Evolutionary conservation across 2,888 invertebrate genomes (phyloP).

Genomic region (Pollenia angustigena): DNA sequence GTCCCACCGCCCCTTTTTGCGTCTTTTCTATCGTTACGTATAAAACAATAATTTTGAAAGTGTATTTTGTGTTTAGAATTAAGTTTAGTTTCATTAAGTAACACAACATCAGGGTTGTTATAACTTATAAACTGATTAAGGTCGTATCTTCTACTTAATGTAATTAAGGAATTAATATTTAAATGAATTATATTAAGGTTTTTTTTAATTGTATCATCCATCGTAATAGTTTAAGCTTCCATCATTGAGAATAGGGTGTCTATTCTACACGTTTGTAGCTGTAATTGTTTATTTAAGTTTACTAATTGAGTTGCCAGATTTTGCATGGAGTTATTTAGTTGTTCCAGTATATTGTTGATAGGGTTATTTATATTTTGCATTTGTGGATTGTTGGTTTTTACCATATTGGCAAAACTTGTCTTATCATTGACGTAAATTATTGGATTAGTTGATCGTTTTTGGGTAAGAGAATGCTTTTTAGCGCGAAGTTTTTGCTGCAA

Average conservation of each 20-base stretch:
- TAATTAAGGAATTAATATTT: conserved; percentile 1
- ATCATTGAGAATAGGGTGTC: not conserved
- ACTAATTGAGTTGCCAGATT: not conserved
- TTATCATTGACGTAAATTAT: conserved; percentile 1
- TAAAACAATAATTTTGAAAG: not conserved
- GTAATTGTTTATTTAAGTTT: too few species aligned
- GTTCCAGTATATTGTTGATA: not conserved
- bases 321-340: conserved; percentile 6
- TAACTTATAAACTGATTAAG: not conserved
- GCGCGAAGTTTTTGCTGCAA: too few species aligned
- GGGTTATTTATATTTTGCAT: too few species aligned
- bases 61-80: conserved; percentile 19
- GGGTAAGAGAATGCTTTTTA: not conserved
- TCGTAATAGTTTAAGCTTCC: not conserved
- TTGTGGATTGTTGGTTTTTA: not conserved
- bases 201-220: not conserved
- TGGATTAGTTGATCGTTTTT: conserved; percentile 2
- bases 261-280: too few species aligned
- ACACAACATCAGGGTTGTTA: conserved; percentile 3
- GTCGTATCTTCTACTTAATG: not conserved
- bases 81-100: conserved; percentile 33
- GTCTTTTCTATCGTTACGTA: conserved; percentile 10
- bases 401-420: not conserved
- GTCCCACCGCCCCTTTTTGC: conserved; percentile 14
- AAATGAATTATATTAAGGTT: conserved; percentile 1